These are phyloP conservation scores for Fistularia tabacaria DNA, from an alignment of 2,797 vertebrate genomes.

Conservation along the genomic window DNA sequence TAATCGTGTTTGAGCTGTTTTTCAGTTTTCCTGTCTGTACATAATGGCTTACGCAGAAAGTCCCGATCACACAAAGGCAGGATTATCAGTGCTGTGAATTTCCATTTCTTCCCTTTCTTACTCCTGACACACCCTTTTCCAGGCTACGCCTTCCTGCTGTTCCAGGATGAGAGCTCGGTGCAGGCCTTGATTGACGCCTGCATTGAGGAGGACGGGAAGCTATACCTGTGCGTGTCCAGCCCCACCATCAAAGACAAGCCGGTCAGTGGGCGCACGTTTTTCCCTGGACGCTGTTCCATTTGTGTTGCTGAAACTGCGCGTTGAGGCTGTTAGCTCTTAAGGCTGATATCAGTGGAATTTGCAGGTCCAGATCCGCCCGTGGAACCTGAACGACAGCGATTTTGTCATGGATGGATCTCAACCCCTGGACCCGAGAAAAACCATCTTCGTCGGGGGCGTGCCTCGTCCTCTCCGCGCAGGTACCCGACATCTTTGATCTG, in stretches of 20 bases:
- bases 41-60: slow-evolving; percentile 28
- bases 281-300: neutral
- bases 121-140: slow-evolving; percentile 18
- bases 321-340: neutral
- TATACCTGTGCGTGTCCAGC: slow-evolving; percentile 97
- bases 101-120: slow-evolving; percentile 10
- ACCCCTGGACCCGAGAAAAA: slow-evolving; percentile 97
- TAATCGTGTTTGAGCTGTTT: slow-evolving; percentile 13
- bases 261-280: slow-evolving; percentile 70
- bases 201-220: slow-evolving; percentile 97
- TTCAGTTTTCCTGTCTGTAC: slow-evolving; percentile 20
- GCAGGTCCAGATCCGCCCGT: slow-evolving; percentile 98
- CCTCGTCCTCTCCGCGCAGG: slow-evolving; percentile 97
- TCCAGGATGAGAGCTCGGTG: slow-evolving; percentile 99
- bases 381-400: slow-evolving; percentile 99
- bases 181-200: slow-evolving; percentile 98
- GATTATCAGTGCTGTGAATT: too few species aligned
- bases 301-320: neutral
- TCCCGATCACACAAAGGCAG: slow-evolving; percentile 10
- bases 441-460: slow-evolving; percentile 98
- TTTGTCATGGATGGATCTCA: slow-evolving; percentile 99
- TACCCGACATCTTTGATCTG: slow-evolving; percentile 46
- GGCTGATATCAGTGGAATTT: slow-evolving; percentile 21
- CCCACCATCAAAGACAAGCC: slow-evolving; percentile 99
- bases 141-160: slow-evolving; percentile 98